phyloP scores from a whole-genome alignment of 2,797 vertebrate genomes.

The Lindbergichthys nudifrons region DNA sequence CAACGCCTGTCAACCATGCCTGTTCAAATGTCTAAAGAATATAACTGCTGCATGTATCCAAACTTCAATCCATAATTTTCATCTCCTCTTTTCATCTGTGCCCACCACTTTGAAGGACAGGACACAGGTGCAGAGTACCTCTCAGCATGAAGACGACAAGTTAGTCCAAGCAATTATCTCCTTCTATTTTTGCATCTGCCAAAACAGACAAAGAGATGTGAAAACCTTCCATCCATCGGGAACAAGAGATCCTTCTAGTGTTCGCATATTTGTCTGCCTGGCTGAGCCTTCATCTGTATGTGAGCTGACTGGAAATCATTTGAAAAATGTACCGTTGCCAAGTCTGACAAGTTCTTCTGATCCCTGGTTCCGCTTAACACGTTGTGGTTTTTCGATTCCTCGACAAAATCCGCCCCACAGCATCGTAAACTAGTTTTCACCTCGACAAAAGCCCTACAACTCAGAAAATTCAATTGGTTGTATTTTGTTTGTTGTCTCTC shows the following conservation, averaged over 20 bases:
- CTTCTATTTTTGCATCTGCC: constrained; percentile 38
- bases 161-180: constrained; percentile 49
- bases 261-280: constrained; percentile 41
- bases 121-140: constrained; percentile 30
- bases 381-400: constrained; percentile 46
- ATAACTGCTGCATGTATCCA: constrained; percentile 9
- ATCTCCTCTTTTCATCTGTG: constrained; percentile 24
- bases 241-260: constrained; percentile 30
- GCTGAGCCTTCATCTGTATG: constrained; percentile 49
- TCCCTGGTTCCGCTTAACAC: constrained; percentile 59
- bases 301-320: constrained; percentile 61
- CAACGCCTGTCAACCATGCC: neutral
- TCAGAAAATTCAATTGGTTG: constrained; percentile 42
- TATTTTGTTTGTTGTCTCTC: constrained; percentile 46
- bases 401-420: constrained; percentile 40
- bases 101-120: constrained; percentile 50
- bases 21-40: constrained; percentile 15
- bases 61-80: constrained; percentile 17
- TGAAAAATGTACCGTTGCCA: constrained; percentile 66
- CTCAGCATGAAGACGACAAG: constrained; percentile 40
- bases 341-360: constrained; percentile 67
- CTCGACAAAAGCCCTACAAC: constrained; percentile 39
- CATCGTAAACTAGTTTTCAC: constrained; percentile 46
- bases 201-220: constrained; percentile 20
- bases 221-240: constrained; percentile 44